Base-by-base conservation (phyloP, 2,797 vertebrate species). In the Cheirogaleus major region DNA sequence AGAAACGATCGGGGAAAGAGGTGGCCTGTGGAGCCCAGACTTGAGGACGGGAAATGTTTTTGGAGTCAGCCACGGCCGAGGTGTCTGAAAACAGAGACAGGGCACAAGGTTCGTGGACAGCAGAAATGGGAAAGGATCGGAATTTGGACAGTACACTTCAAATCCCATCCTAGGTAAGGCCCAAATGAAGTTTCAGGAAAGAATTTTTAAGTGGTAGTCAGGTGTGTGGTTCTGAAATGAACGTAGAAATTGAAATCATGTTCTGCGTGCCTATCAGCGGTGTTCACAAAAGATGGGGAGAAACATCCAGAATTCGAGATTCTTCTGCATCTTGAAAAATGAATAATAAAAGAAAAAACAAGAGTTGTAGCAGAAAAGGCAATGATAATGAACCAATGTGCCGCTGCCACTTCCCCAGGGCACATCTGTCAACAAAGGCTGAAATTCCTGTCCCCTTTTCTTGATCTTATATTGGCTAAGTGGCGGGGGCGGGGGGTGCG, bases 401-500 rank as follows among this genome's bases (percentile, higher is more conserved):
- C 32, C 73, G 32, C 55, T 65, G 25, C 25, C 30, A 43, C 38
- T 13, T 90, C 38, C 8, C 32, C 15, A 6, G 50, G 30, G 30
- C 3, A 63, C 61, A 63, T 32, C 61, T 4, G 30, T 75, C 63
- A 59, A 84, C 59, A 61, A 50, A 81, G 23, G 5, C 80, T 85
- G 27, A 92, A 61, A 63, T 43, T 22, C 5, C 11, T 48, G 43
- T 17, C 7, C 11, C 38, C 9, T 48, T 63, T 67, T 50, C 12
- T 72, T 70, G 43, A 80, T 80, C 30, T 89, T 48, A 10, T n/a
- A 61, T 89, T 61, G 95, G 55, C 65, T 20, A 14, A 30, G 59
- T 20, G 0, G 38, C 5, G 50, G 18, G 7, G 52, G 17, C 0
- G 0, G 5, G 0, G 6, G 18, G 52, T 55, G 52, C 7, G 3